Base-by-base conservation (phyloP, 2,888 invertebrate species). In the Xestobium rufovillosum region DNA sequence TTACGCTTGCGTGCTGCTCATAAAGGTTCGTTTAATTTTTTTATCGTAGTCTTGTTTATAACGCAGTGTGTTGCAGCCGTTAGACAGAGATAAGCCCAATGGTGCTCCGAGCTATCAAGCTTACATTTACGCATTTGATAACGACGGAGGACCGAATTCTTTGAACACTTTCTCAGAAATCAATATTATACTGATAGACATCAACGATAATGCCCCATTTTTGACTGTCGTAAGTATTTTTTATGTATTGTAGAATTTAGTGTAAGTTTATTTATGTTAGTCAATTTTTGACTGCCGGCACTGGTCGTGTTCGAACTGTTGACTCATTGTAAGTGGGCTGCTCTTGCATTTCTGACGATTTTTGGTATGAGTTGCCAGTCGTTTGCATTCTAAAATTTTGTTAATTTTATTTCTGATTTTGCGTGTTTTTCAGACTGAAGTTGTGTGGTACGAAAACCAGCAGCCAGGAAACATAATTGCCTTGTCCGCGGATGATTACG, bases 201-300 rank as follows among this genome's bases (percentile, higher is more conserved):
- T 92, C 54, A 97, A 97, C 61, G 96, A 97, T 61, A 95, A 96
- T 61, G 85, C 88, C 0, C 96, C 96, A 0, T 83, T 81, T 59
- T 71, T 90, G 41, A 83, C 82, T 26, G 85, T 84, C 57, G 76
- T 76, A 63, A 72, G 72, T 71, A 17, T 13, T 27, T 12, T 10
- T 23, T 4, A 13, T 32, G 4, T 4, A 26, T 10, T 6, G 11
- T 10, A 27, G 4, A 27, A 13, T 8, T 14, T 8, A 4, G 8
- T 9, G 9, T 31, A 31, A n/a, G n/a, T n/a, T n/a, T n/a, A n/a
- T n/a, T 19, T 19, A 19, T 8, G 6, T 19, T 19, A 19, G n/a
- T 19, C n/a, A 19, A 19, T 19, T 19, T 19, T 19, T n/a, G n/a
- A n/a, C n/a, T n/a, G n/a, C n/a, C n/a, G n/a, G n/a, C n/a, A n/a